These are phyloP conservation scores for Melanogrammus aeglefinus DNA, from an alignment of 2,797 vertebrate species.

Conservation along the genomic window DNA sequence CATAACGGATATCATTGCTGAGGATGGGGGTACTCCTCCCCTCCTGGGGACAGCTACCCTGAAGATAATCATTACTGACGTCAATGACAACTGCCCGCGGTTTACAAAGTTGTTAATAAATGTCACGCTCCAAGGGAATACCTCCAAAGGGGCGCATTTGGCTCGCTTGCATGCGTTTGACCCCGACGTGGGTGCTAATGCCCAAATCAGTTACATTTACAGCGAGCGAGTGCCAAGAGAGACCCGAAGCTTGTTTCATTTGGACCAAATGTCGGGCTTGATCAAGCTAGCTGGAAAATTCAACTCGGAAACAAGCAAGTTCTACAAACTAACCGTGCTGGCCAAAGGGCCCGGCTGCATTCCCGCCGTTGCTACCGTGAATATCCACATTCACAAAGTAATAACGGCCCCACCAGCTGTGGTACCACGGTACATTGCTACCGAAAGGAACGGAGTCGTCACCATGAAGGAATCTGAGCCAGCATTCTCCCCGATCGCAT, in stretches of 20 bases:
- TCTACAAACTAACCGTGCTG: constrained; percentile 86
- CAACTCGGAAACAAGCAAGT: constrained; percentile 71
- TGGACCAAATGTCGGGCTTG: constrained; percentile 83
- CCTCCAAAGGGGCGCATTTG: constrained; percentile 81
- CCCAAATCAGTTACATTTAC: constrained; percentile 88
- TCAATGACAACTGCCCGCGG: constrained; percentile 96
- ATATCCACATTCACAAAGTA: constrained; percentile 82
- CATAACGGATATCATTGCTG: constrained; percentile 88
- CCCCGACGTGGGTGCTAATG: constrained; percentile 88
- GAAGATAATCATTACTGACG: constrained; percentile 87
- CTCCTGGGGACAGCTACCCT: constrained; percentile 88
- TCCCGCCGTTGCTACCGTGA: constrained; percentile 85
- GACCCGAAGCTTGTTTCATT: constrained; percentile 84
- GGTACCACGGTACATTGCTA: constrained; percentile 87
- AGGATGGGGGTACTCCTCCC: constrained; percentile 90
- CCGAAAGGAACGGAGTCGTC: constrained; percentile 85
- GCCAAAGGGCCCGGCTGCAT: constrained; percentile 93
- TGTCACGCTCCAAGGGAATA: constrained; percentile 86
- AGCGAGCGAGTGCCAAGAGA: constrained; percentile 87
- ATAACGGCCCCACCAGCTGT: constrained; percentile 85
- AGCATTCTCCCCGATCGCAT: constrained; percentile 87
- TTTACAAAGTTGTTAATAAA: constrained; percentile 86
- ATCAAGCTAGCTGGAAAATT: constrained; percentile 84
- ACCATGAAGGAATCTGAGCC: constrained; percentile 90
- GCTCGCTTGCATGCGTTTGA: constrained; percentile 84